Base-by-base conservation (phyloP, 2,888 invertebrate species). In the Metalampra italica region DNA sequence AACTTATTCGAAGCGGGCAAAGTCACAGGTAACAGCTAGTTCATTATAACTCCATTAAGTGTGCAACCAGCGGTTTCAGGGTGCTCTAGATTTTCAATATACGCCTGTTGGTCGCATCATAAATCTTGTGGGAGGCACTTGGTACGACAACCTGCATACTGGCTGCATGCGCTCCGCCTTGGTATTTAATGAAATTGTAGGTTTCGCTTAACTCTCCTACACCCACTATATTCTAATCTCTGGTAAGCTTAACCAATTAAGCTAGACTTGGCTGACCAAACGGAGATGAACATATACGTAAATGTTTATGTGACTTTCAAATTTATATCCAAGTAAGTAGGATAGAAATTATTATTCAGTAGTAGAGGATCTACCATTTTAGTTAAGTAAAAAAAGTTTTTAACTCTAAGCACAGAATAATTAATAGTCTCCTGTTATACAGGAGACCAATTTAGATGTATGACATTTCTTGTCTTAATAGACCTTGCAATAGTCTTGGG, bases 31-130 rank as follows among this genome's bases (percentile, higher is more conserved):
- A 22, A 22, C 22, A 22, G 5, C 22, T 22, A 22, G 2, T 36
- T 36, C 36, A n/a, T 36, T 36, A 36, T n/a, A n/a, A n/a, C 7
- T 36, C n/a, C 68, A 76, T 74, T 78, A 71, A 75, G 68, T 75
- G 73, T 78, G 75, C 70, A 79, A 74, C 71, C 66, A 72, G 81
- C 64, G 77, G 82, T 82, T 79, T 71, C 71, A 66, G 70, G 75
- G 74, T 75, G 74, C 67, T 75, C 69, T 75, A 76, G 75, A 80
- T 82, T 84, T 85, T 82, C 85, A 85, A 85, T 85, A 75, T 74
- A 82, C 81, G 82, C 83, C 78, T 79, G 82, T 84, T 82, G 82
- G 84, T 71, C 68, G 75, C 72, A 79, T 81, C 84, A 83, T 85
- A 85, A 85, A 85, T 85, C 85, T 84, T 79, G 58, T 58, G 66